phyloP scores from a whole-genome alignment of 2,113 vertebrate genomes.

The Melanotaenia duboulayi region DNA sequence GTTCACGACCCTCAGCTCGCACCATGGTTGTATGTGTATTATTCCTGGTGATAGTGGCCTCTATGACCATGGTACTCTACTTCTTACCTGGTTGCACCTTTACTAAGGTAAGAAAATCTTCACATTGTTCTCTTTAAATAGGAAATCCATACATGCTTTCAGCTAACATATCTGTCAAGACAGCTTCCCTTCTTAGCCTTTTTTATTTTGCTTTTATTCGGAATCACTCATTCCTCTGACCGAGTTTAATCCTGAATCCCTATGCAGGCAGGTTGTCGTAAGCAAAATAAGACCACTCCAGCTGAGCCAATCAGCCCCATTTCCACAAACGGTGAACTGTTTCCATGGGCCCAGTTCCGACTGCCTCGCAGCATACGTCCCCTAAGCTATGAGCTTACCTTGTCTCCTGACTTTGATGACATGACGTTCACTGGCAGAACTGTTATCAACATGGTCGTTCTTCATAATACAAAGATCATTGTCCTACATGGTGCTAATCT shows the following conservation, averaged over 20 bases:
- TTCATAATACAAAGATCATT: slow-evolving; percentile 84
- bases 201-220: slow-evolving; percentile 1
- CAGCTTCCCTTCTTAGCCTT: neutral
- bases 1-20: slow-evolving; percentile 84
- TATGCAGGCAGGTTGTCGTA: slow-evolving; percentile 86
- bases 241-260: neutral
- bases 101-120: slow-evolving; percentile 84
- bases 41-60: slow-evolving; percentile 85
- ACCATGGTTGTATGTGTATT: slow-evolving; percentile 86
- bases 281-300: slow-evolving; percentile 79
- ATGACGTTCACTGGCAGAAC: slow-evolving; percentile 87
- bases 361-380: slow-evolving; percentile 88
- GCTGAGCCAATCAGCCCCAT: slow-evolving; percentile 83
- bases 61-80: slow-evolving; percentile 88
- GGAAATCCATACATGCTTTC: neutral
- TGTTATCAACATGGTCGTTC: slow-evolving; percentile 83
- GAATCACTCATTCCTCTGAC: neutral
- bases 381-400: slow-evolving; percentile 86
- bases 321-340: slow-evolving; percentile 86
- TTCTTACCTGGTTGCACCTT: slow-evolving; percentile 93
- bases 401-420: slow-evolving; percentile 87
- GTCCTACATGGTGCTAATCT: slow-evolving; percentile 89
- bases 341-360: slow-evolving; percentile 90
- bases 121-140: neutral
- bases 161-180: neutral